A percentile compares a stretch with the other conserved stretches of the same genome.
These are phyloP conservation scores for Pantherophis alleghaniensis DNA, from an alignment of 2,797 vertebrate species.

Conservation along the genomic window DNA sequence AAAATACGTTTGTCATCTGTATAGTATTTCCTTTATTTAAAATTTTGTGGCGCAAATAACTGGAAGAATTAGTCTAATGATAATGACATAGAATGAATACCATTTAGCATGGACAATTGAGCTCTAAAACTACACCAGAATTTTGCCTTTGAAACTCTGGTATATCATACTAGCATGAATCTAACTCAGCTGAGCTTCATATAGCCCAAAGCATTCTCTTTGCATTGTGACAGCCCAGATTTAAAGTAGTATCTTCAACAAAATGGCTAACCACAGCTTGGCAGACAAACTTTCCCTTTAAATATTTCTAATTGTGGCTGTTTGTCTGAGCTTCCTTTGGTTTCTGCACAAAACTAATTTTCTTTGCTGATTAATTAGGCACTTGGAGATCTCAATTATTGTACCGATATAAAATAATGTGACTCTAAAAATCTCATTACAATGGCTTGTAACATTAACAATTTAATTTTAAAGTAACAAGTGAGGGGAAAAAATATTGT, in stretches of 20 bases:
- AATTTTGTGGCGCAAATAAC: background rate
- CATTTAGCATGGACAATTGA: conserved; percentile 20
- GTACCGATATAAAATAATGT: conserved; percentile 51
- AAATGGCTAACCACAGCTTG: conserved; percentile 32
- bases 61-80: conserved; percentile 23
- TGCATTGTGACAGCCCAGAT: conserved; percentile 29
- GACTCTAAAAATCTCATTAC: conserved; percentile 41
- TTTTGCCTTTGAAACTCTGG: background rate
- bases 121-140: background rate
- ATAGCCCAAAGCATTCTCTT: conserved; percentile 18
- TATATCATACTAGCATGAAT: background rate
- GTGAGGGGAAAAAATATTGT: background rate
- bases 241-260: conserved; percentile 48
- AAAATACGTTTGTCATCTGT: no score
- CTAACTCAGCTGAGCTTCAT: conserved; percentile 1
- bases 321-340: conserved; percentile 31
- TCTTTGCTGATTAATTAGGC: conserved; percentile 67
- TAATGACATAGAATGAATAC: background rate
- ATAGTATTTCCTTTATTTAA: background rate
- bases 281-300: conserved; percentile 53
- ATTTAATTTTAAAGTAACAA: conserved; percentile 44
- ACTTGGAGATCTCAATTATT: conserved; percentile 53
- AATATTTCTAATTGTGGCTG: conserved; percentile 25
- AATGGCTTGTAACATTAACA: conserved; percentile 57
- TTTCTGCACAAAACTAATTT: conserved; percentile 56